Evolutionary conservation across 2,797 vertebrate genomes (phyloP).

Genomic region (Pantherophis vulpinus): DNA sequence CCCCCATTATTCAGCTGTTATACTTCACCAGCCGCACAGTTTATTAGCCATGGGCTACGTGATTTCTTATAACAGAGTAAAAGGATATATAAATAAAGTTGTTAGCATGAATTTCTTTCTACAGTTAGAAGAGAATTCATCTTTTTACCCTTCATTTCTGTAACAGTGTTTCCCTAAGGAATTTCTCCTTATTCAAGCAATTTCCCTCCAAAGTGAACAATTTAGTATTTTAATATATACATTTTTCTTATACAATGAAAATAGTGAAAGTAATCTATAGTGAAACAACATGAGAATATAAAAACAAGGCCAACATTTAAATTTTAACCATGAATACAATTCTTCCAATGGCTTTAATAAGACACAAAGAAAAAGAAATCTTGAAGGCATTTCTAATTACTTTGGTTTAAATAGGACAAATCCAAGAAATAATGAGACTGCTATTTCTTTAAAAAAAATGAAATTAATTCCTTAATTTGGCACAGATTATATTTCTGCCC

Average conservation of each 20-base stretch:
- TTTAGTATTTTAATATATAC: neutral
- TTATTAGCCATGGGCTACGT: neutral
- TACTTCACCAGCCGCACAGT: neutral
- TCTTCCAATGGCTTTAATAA: neutral
- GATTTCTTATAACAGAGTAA: neutral
- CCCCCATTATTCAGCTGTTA: neutral
- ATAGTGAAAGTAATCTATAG: neutral
- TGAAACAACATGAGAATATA: neutral
- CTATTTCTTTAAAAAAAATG: neutral
- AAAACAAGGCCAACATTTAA: neutral
- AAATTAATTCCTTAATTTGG: neutral
- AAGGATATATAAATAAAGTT: neutral
- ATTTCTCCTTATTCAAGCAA: neutral
- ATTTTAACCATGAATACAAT: neutral
- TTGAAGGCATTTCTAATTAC: neutral
- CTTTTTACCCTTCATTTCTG: neutral
- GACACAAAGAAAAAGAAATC: neutral
- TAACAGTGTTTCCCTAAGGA: neutral
- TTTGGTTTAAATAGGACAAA: neutral
- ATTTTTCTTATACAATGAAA: neutral
- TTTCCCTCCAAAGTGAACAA: neutral
- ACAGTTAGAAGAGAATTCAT: neutral
- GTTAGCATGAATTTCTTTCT: neutral
- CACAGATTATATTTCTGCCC: neutral
- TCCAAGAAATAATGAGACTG: neutral